Evolutionary conservation across 2,113 vertebrate species (phyloP), one percentile per base, ranked within the genome.

Genomic region (Brienomyrus longianalis): DNA sequence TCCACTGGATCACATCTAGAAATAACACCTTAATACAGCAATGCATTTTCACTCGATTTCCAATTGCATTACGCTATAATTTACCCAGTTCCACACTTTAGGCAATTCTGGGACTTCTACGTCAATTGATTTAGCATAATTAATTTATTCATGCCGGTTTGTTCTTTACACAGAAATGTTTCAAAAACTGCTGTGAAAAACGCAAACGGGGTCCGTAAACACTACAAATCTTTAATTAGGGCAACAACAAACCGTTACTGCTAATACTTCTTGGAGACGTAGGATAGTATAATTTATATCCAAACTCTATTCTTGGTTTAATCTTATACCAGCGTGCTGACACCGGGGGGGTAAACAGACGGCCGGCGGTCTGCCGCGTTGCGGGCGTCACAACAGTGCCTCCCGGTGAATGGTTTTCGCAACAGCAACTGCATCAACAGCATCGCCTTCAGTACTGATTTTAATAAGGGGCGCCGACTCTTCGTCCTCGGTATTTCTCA

Each of bases 231-330:
- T 80, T 80, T 80, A 80, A 80, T 80, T 80, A 80, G 31, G 35
- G 74, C 74, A 80, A 80, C 74, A 80, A 80, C 35, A 80, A 27
- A 80, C 74, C 74, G 74, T 80, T 80, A 43, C 74, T 43, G 74
- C 35, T 39, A 80, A 80, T 80, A 80, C 74, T 80, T 80, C 39
- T 80, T 80, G 74, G 74, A 80, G 35, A 80, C 74, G 35, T 80
- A 80, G 31, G 74, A 80, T 80, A 80, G 74, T 80, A 80, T 80
- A 80, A 80, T 39, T 80, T 80, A 80, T 43, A 80, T 80, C 74
- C 74, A 43, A 80, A 80, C 74, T 80, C 74, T 80, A 80, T 80
- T 80, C 74, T 80, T 80, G 74, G 74, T 80, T 80, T 80, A 80
- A 80, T 80, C 74, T 43, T 80, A 43, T 43, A 43, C 74, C 39